Percentiles rank a stretch among this genome's conserved stretches.
phyloP scores from a whole-genome alignment of 2,797 vertebrate genomes.

The Novumbra hubbsi region DNA sequence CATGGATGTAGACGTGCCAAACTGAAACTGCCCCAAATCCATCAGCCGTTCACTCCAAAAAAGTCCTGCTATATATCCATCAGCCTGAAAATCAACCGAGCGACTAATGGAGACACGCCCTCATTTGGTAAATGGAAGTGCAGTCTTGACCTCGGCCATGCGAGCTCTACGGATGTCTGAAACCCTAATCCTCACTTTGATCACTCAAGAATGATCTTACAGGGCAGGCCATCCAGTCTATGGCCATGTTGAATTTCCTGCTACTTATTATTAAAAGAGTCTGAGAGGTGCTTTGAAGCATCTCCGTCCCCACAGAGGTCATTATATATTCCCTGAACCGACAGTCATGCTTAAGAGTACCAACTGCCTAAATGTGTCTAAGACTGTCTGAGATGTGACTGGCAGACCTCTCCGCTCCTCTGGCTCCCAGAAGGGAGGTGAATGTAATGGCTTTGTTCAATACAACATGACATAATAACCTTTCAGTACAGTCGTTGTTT shows the following conservation, averaged over 20 bases:
- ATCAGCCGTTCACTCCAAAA: no score
- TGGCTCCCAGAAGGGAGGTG: not conserved
- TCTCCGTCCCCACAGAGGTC: slow-evolving; percentile 20
- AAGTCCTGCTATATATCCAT: no score
- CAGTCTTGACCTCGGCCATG: not conserved
- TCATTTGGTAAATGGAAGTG: no score
- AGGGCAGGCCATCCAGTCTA: slow-evolving; percentile 27
- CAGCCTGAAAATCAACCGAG: no score
- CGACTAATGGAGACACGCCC: no score
- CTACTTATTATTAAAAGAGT: slow-evolving; percentile 31
- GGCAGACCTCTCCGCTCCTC: not conserved
- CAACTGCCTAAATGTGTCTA: slow-evolving; percentile 24
- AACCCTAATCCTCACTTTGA: not conserved
- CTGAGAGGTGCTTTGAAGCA: not conserved
- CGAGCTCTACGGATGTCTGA: not conserved
- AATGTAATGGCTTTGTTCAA: slow-evolving; percentile 11
- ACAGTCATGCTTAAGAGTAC: slow-evolving; percentile 18
- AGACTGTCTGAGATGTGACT: slow-evolving; percentile 10
- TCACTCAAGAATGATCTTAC: slow-evolving; percentile 18
- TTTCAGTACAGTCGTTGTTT: no score
- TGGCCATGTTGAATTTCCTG: slow-evolving; percentile 22
- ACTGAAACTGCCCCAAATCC: no score
- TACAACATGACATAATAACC: no score
- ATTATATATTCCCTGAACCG: slow-evolving; percentile 28
- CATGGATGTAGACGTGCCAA: no score